These are phyloP conservation scores for Champsocephalus esox DNA, from an alignment of 2,797 vertebrate genomes.

Conservation along the genomic window DNA sequence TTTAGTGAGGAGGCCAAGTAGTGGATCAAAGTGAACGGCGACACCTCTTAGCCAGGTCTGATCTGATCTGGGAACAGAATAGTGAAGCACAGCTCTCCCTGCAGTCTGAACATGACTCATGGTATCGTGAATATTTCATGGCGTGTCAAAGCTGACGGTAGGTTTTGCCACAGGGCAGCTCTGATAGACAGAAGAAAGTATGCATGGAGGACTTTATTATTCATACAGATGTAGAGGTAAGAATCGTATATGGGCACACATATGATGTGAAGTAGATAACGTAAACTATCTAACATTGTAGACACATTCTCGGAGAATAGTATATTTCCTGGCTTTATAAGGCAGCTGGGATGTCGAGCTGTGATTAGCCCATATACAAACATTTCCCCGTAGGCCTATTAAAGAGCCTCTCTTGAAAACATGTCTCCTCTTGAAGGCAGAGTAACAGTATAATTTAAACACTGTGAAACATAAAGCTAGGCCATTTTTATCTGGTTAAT, in stretches of 20 bases:
- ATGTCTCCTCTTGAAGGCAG: constrained; percentile 20
- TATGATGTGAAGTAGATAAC: constrained; percentile 11
- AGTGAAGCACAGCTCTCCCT: constrained; percentile 55
- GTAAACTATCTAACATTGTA: not conserved
- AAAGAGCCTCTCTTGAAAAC: constrained; percentile 41
- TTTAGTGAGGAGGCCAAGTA: constrained; percentile 55
- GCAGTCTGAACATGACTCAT: constrained; percentile 71
- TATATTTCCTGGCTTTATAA: constrained; percentile 15
- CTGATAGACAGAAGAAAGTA: constrained; percentile 62
- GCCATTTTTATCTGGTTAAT: constrained; percentile 54
- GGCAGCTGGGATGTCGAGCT: constrained; percentile 12
- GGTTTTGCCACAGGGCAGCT: constrained; percentile 67
- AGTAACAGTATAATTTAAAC: constrained; percentile 20
- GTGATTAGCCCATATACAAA: constrained; percentile 13
- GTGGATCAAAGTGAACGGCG: constrained; percentile 71
- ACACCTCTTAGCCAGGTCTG: constrained; percentile 70
- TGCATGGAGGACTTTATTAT: constrained; percentile 39
- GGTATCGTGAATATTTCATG: constrained; percentile 79
- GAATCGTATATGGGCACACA: constrained; percentile 11
- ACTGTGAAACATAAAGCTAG: constrained; percentile 19
- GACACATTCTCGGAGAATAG: constrained; percentile 11
- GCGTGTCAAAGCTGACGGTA: constrained; percentile 66
- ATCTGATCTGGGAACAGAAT: constrained; percentile 67
- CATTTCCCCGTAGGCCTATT: constrained; percentile 16
- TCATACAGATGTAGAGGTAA: constrained; percentile 31